Conservation (phyloP, 2,888 invertebrate species). For the Clepsis dumicolana region DNA sequence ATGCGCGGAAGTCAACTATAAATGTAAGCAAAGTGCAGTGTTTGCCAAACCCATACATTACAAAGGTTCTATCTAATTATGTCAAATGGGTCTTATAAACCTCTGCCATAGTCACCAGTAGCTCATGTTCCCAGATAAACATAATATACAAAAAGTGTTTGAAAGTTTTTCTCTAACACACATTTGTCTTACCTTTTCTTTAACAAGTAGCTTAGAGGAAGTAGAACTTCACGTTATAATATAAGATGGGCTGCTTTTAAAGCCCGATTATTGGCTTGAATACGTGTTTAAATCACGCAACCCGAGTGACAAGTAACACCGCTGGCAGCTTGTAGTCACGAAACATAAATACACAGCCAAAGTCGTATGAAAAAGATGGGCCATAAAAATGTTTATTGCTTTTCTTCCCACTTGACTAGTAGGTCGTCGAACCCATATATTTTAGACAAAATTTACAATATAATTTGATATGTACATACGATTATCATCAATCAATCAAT, state of each 20-base stretch:
- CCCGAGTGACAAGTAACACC: slow-evolving; percentile 28
- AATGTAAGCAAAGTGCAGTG: no score
- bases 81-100: no score
- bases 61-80: no score
- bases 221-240: background rate
- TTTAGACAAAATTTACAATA: slow-evolving; percentile 75
- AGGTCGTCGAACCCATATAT: slow-evolving; percentile 74
- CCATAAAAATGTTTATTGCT: slow-evolving; percentile 79
- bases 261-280: slow-evolving; percentile 21
- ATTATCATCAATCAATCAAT: slow-evolving; percentile 77
- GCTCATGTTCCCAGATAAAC: no score
- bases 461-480: slow-evolving; percentile 77
- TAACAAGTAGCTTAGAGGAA: background rate
- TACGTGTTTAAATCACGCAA: slow-evolving; percentile 34
- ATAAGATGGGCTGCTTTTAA: slow-evolving; percentile 7
- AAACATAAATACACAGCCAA: slow-evolving; percentile 60
- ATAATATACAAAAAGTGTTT: no score
- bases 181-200: background rate
- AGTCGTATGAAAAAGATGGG: slow-evolving; percentile 64
- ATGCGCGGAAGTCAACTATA: no score
- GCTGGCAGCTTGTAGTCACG: slow-evolving; percentile 10
- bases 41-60: no score
- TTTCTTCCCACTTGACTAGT: slow-evolving; percentile 75
- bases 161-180: no score
- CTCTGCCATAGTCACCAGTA: no score